Percentiles rank a stretch among this genome's conserved stretches.
phyloP scores from a whole-genome alignment of 1,140 invertebrate genomes.

The Maniola jurtina region DNA sequence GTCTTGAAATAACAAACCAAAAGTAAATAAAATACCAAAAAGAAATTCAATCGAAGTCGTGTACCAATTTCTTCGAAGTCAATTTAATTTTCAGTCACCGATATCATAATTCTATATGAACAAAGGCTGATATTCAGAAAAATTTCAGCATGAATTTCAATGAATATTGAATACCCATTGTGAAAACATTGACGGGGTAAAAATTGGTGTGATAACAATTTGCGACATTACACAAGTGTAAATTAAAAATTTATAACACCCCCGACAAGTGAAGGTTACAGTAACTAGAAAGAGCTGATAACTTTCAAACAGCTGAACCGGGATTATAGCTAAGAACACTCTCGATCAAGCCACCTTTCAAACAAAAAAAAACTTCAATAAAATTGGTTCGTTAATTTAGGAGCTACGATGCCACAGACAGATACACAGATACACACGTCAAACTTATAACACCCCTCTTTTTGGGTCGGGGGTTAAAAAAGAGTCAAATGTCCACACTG shows the following conservation, averaged over 20 bases:
- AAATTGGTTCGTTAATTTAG: no score
- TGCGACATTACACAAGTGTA: not conserved
- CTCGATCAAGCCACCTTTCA: no score
- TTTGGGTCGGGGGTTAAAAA: no score
- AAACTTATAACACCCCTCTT: no score
- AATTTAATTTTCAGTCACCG: not conserved
- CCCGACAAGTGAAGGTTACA: no score
- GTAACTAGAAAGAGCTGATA: no score
- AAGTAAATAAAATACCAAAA: not conserved
- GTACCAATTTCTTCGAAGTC: not conserved
- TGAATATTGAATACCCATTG: conserved; percentile 12
- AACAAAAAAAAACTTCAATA: no score
- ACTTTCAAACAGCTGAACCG: no score
- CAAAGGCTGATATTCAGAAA: not conserved
- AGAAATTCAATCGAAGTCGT: not conserved
- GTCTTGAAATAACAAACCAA: not conserved
- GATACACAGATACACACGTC: no score
- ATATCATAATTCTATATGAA: conserved; percentile 7
- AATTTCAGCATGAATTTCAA: not conserved
- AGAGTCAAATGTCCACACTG: not conserved
- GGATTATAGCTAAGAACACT: no score
- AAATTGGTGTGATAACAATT: not conserved
- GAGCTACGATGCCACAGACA: no score
- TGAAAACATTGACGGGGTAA: not conserved
- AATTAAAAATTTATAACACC: no score